A percentile compares a stretch with the other conserved stretches of the same genome.
These are phyloP conservation scores for Sphaerodactylus townsendi DNA, from an alignment of 2,113 vertebrate species.

Conservation along the genomic window DNA sequence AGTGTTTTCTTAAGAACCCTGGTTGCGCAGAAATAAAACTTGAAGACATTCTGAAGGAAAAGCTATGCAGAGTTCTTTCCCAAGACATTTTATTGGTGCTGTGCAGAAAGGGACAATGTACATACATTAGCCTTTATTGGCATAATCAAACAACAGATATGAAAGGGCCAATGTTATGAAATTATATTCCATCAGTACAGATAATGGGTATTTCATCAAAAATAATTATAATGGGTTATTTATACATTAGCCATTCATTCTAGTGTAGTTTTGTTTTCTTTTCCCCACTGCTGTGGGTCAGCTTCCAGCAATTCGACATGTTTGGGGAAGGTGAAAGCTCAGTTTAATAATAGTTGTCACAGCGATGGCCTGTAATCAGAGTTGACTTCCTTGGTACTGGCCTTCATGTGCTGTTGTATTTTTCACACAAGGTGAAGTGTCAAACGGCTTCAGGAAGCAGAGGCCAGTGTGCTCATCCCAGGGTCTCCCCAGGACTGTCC, in stretches of 20 bases:
- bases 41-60: no score
- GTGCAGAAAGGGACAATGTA: no score
- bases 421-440: neutral
- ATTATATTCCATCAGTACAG: neutral
- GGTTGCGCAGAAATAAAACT: no score
- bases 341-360: rapidly evolving
- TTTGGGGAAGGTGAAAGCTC: neutral
- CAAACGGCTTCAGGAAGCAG: neutral
- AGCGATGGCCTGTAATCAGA: neutral
- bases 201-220: neutral
- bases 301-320: neutral
- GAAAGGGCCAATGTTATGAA: neutral
- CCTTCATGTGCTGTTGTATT: neutral
- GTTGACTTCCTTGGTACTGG: neutral
- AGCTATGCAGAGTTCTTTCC: no score
- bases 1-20: no score
- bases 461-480: neutral
- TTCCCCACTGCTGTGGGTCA: neutral
- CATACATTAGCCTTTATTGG: no score
- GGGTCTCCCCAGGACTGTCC: neutral
- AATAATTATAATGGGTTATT: neutral
- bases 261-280: neutral
- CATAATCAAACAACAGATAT: no score
- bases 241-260: neutral
- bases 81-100: no score